Evolutionary conservation across 1,140 invertebrate species (phyloP), one percentile per base, ranked within the genome.

Genomic region (Proctacanthus coquilletti): DNA sequence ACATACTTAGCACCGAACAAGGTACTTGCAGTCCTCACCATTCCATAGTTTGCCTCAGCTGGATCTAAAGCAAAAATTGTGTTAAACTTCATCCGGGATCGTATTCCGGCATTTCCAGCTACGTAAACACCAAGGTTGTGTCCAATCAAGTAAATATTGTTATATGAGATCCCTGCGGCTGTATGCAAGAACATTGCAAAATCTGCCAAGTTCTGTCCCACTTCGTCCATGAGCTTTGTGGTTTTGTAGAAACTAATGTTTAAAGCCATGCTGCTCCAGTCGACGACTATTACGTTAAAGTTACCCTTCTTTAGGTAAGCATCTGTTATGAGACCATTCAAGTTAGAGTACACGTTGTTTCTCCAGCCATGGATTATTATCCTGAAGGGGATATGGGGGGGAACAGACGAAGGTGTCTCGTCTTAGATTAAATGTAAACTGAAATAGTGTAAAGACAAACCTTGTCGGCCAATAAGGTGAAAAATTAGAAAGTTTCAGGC

Each of bases 1-100:
- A 84, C 79, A 44, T 76, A 74, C 1, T 64, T 34, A 0, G 74
- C 80, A 50, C 84, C 80, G n/a, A n/a, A n/a, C n/a, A n/a, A n/a
- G 2, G 45, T 53, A 8, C 58, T 51, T 36, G 72, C 67, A n/a
- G 80, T 52, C 20, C 74, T 52, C 0, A 58, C 41, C 5, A 39
- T 39, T 0, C 46, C 49, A 41, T 65, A 71, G 1, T 51, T 36
- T 1, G 68, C 63, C 0, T 54, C 48, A 3, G 71, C 67, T 9
- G 71, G 71, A 53, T 74, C 71, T n/a, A 72, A 43, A 14, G 61
- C 69, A 56, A 49, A 32, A 42, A 56, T 55, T 30, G 51, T 52
- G 11, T 56, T 52, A 29, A 67, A 40, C 30, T 49, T 48, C 4
- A 44, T 37, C 1, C 51, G 46, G 1, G 15, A 38, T 3, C 62